Evolutionary conservation across 2,797 vertebrate species (phyloP).

Genomic region (Delichon dasypus): DNA sequence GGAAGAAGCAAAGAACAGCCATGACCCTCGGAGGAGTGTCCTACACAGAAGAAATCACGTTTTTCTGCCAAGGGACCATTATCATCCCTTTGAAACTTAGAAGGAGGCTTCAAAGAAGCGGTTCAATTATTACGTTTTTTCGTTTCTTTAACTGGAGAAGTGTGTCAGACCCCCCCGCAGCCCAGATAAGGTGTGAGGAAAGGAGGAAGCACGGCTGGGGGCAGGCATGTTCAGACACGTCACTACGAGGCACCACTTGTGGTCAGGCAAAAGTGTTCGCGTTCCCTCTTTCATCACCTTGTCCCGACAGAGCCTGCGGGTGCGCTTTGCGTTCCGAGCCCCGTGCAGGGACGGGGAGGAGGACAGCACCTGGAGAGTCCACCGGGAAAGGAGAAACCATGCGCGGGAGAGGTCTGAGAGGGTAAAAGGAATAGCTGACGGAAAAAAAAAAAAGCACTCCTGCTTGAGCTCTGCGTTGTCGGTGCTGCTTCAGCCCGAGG

Average conservation of each 20-base stretch:
- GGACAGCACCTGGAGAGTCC: neutral
- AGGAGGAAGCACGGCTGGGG: too few relatives aligned
- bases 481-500: neutral
- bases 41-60: neutral
- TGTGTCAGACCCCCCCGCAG: neutral
- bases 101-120: neutral
- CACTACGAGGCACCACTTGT: rapidly evolving
- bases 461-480: neutral
- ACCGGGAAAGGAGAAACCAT: neutral
- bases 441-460: neutral
- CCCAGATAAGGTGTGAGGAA: neutral
- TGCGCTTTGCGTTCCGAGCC: rapidly evolving
- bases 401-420: neutral
- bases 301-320: neutral
- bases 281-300: neutral
- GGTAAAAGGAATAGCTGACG: neutral
- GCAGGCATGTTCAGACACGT: neutral
- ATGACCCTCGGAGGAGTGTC: neutral
- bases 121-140: rapidly evolving
- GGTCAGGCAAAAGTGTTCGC: neutral
- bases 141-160: neutral
- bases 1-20: neutral
- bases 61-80: neutral
- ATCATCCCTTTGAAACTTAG: neutral
- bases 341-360: neutral